phyloP scores from a whole-genome alignment of 2,888 invertebrate species.

The Spatulosminthurus flaviceps region DNA sequence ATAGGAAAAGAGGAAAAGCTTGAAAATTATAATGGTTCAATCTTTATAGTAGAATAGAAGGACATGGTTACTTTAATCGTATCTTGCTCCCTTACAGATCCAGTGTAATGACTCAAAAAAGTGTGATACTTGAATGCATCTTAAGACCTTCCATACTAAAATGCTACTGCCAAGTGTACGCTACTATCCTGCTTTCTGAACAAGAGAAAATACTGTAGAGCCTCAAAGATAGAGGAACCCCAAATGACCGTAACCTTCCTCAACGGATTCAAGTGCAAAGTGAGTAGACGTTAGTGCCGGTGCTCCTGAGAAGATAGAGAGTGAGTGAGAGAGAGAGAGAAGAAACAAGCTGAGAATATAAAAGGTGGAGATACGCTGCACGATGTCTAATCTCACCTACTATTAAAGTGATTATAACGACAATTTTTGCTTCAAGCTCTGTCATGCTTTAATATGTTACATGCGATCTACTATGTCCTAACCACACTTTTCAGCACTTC shows the following conservation, averaged over 20 bases:
- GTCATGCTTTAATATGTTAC: slow-evolving; percentile 13
- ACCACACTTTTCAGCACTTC: slow-evolving; percentile 8
- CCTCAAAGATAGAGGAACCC: neutral
- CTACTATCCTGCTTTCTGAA: neutral
- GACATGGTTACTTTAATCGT: neutral
- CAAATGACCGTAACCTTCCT: slow-evolving; percentile 38
- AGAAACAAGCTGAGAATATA: neutral
- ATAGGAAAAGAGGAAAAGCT: too few relatives aligned
- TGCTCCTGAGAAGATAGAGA: neutral
- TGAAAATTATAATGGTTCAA: neutral
- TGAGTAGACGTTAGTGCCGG: neutral
- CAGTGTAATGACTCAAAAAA: slow-evolving; percentile 14
- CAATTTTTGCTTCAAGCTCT: slow-evolving; percentile 6
- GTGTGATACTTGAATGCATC: neutral
- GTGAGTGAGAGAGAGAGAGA: neutral
- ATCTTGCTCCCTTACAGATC: neutral
- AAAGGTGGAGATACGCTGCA: slow-evolving; percentile 36
- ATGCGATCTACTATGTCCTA: neutral
- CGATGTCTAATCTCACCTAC: slow-evolving; percentile 22
- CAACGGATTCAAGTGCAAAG: slow-evolving; percentile 36
- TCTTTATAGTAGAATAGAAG: neutral
- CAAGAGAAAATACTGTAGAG: too few relatives aligned
- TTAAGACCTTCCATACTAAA: neutral
- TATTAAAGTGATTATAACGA: slow-evolving; percentile 9
- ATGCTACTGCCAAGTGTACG: too few relatives aligned